Base-by-base conservation (phyloP, 2,888 invertebrate species). In the Drosophila infuscata region DNA sequence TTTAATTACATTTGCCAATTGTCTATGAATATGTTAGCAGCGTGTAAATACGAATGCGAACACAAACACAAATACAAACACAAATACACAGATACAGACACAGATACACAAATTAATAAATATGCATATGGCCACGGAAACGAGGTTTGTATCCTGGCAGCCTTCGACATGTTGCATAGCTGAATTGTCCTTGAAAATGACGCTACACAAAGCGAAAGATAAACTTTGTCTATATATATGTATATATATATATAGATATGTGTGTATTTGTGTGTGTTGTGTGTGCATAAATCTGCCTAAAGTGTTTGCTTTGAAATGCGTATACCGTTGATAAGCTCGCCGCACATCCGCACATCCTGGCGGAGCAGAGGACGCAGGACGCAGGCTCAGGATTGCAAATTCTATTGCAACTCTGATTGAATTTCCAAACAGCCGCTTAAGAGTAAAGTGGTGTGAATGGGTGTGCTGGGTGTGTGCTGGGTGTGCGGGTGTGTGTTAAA, bases 21-120 rank as follows among this genome's bases (percentile, higher is more conserved):
- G 90, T 90, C 88, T 90, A 90, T 88, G 88, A 88, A 88, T 88
- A 89, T 90, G 91, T 90, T 89, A 82, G 88, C 89, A 84, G 74
- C 71, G 81, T 89, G 88, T 84, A 88, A 84, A 90, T 77, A 90
- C 80, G 69, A 78, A 77, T 49, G 56, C 67, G 29, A 51, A 65
- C 33, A 62, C 56, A 57, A n/a, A 58, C 12, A 51, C 65, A 64
- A 5, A 46, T 36, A 43, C 41, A 30, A 43, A 33, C 9, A 15
- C 52, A 33, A 36, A n/a, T 0, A 64, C 12, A 58, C 3, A 48
- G 9, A 70, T 70, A 81, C 11, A 54, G 30, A 41, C 36, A 59
- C 36, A 74, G 52, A 63, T 64, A 83, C 63, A 79, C 88, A 87
- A 84, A 87, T 90, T 89, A 88, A 90, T 90, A 90, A 87, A 90